Evolutionary conservation across 2,888 invertebrate genomes (phyloP).

Genomic region (Lucinisca nassula): DNA sequence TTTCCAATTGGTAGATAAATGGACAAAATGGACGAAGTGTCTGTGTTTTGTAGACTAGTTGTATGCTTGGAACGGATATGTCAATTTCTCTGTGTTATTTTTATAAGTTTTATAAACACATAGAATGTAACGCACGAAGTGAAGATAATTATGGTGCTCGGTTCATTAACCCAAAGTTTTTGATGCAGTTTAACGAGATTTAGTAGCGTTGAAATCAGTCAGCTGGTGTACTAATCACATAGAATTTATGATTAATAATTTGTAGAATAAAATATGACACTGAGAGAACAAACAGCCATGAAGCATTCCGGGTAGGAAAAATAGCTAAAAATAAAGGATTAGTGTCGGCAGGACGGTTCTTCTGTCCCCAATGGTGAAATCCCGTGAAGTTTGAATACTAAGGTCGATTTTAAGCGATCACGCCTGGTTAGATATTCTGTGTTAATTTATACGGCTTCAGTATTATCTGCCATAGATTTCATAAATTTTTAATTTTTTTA

Average conservation of each 20-base stretch:
- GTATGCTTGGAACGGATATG: too few species aligned
- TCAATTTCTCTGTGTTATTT: too few species aligned
- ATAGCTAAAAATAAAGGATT: not conserved
- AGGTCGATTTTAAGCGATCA: not conserved
- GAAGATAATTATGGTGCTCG: not conserved
- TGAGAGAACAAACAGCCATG: not conserved
- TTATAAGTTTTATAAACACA: too few species aligned
- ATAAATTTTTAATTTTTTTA: constrained; percentile 9
- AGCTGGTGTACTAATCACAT: not conserved
- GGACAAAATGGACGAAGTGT: too few species aligned
- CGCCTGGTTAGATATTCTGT: not conserved
- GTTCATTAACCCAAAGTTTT: not conserved
- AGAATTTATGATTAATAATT: not conserved
- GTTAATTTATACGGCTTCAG: not conserved
- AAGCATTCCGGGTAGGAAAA: not conserved
- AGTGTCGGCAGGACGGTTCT: not conserved
- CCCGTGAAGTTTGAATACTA: not conserved
- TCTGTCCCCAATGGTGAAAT: not conserved
- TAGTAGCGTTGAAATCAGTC: not conserved
- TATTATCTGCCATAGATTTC: not conserved
- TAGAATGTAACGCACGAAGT: too few species aligned
- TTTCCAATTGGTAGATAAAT: too few species aligned
- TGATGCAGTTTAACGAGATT: not conserved
- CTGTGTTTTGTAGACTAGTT: too few species aligned
- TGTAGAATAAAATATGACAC: not conserved